These are phyloP conservation scores for Mareca strepera DNA, from an alignment of 2,797 vertebrate species.

Conservation along the genomic window DNA sequence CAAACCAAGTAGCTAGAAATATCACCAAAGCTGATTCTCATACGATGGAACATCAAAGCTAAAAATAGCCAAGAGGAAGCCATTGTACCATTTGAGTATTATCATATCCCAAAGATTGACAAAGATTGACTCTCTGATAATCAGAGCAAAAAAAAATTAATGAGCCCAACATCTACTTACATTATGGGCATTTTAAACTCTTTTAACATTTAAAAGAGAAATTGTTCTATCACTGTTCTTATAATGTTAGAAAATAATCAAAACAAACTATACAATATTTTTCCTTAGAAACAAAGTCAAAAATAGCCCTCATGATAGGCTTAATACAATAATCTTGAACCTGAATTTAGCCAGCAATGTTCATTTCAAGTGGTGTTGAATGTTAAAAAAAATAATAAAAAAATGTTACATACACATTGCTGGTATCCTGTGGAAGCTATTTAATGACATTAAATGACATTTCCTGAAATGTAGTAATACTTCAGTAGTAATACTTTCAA, in stretches of 20 bases:
- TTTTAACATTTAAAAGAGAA: not conserved
- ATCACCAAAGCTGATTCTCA: not conserved
- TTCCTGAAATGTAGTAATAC: not conserved
- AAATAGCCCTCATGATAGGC: not conserved
- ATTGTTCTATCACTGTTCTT: not conserved
- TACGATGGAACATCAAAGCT: not conserved
- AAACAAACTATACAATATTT: not conserved
- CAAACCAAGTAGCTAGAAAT: not conserved
- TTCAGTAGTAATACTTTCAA: not conserved
- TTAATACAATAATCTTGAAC: not conserved
- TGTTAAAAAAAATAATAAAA: slow-evolving; percentile 18
- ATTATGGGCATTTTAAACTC: not conserved
- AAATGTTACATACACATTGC: slow-evolving; percentile 4
- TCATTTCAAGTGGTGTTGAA: not conserved
- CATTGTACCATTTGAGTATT: not conserved
- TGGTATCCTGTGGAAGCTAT: slow-evolving; percentile 19
- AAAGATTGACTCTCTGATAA: not conserved
- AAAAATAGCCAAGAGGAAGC: not conserved
- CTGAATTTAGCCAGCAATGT: not conserved
- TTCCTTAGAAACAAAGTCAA: not conserved
- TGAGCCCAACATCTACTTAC: not conserved
- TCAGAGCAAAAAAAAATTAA: not conserved
- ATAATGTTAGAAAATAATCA: not conserved
- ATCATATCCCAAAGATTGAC: not conserved
- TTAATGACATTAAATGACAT: not conserved